phyloP scores from a whole-genome alignment of 1,140 invertebrate species.

The Pissodes strobi region DNA sequence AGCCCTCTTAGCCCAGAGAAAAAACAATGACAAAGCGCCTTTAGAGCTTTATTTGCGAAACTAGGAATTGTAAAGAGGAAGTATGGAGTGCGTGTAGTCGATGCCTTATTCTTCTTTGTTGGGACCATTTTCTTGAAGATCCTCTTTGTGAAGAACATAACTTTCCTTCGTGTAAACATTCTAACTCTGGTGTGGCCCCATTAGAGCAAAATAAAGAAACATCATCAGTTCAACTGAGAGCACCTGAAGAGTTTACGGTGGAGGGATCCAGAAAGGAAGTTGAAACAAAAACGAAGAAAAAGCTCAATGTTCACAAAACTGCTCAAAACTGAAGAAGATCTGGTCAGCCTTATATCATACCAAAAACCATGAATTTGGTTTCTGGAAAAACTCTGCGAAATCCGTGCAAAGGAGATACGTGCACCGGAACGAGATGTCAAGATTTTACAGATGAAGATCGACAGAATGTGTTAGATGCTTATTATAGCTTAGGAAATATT shows the following conservation, averaged over 20 bases:
- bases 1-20: background rate
- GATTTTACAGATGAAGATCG: slow-evolving; percentile 1
- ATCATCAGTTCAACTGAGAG: background rate
- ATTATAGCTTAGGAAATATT: background rate
- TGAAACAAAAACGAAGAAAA: background rate
- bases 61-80: slow-evolving; percentile 5
- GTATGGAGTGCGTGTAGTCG: slow-evolving; percentile 6
- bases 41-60: slow-evolving; percentile 12
- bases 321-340: slow-evolving; percentile 1
- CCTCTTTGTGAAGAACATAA: background rate
- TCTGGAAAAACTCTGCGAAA: background rate
- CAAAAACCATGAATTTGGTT: background rate
- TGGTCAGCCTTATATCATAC: background rate
- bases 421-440: background rate
- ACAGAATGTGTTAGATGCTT: slow-evolving; percentile 6
- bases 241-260: slow-evolving; percentile 3
- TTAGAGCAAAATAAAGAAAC: background rate
- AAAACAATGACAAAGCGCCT: background rate
- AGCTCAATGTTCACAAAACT: background rate
- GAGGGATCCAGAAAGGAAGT: slow-evolving; percentile 2
- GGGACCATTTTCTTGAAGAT: slow-evolving; percentile 13
- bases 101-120: slow-evolving; percentile 11
- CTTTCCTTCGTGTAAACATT: background rate
- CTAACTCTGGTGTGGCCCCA: background rate
- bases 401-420: slow-evolving; percentile 3